phyloP scores from a whole-genome alignment of 2,113 vertebrate species.

The Riparia riparia region DNA sequence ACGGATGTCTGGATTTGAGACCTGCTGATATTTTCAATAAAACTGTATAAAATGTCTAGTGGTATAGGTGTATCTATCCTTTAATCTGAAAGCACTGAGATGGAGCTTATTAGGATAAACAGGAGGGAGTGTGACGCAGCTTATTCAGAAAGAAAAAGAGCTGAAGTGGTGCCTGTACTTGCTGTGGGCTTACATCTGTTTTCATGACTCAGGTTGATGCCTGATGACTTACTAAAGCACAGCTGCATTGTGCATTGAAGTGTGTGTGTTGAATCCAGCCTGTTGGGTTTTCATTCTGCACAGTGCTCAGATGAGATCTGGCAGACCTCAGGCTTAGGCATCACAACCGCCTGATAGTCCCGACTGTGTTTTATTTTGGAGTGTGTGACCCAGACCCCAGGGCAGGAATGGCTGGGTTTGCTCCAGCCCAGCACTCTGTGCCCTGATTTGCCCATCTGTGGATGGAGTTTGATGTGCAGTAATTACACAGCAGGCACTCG shows the following conservation, averaged over 20 bases:
- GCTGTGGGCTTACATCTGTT: neutral
- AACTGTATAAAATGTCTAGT: neutral
- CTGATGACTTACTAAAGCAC: neutral
- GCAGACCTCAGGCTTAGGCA: accelerated
- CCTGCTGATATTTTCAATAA: neutral
- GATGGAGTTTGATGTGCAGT: neutral
- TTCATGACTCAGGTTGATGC: neutral
- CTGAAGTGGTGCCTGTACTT: neutral
- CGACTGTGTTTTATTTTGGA: neutral
- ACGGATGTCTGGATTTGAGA: neutral
- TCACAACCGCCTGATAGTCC: accelerated
- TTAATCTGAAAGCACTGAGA: neutral
- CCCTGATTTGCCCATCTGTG: neutral
- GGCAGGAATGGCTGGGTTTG: neutral
- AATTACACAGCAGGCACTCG: neutral
- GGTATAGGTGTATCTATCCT: neutral
- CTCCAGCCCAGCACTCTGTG: neutral
- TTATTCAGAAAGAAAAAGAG: neutral
- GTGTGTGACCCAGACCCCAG: neutral
- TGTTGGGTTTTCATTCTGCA: neutral
- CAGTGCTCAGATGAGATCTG: neutral
- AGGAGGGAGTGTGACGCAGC: neutral
- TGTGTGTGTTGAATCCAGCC: neutral
- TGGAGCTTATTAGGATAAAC: neutral
- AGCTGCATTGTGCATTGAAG: neutral